phyloP scores from a whole-genome alignment of 2,797 vertebrate species.

The Notolepis coatsorum region DNA sequence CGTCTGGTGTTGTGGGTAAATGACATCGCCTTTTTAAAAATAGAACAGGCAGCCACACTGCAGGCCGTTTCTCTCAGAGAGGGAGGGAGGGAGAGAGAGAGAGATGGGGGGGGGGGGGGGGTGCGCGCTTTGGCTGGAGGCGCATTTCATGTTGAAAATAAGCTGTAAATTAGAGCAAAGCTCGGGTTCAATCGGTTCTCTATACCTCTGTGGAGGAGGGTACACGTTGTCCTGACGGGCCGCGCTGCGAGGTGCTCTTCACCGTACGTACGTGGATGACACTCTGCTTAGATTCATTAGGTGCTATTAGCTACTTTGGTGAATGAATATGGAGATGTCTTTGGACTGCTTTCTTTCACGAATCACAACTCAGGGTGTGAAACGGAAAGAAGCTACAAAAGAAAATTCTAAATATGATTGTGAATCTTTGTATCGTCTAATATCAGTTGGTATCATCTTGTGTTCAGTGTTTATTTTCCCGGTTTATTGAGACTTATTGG shows the following conservation, averaged over 20 bases:
- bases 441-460: too few relatives aligned
- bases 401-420: too few relatives aligned
- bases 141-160: slow-evolving; percentile 59
- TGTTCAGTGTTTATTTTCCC: too few relatives aligned
- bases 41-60: slow-evolving; percentile 68
- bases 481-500: too few relatives aligned
- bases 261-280: too few relatives aligned
- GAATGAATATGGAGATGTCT: too few relatives aligned
- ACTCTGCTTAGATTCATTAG: too few relatives aligned
- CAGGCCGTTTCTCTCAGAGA: slow-evolving; percentile 59
- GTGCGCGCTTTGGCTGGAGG: slow-evolving; percentile 20
- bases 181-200: slow-evolving; percentile 22
- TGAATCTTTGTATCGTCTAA: too few relatives aligned
- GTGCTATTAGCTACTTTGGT: too few relatives aligned
- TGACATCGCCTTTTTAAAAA: slow-evolving; percentile 81
- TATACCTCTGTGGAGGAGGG: slow-evolving; percentile 21
- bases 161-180: slow-evolving; percentile 44
- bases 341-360: too few relatives aligned
- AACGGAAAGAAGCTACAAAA: too few relatives aligned
- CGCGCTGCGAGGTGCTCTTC: neutral
- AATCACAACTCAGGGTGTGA: too few relatives aligned
- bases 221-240: slow-evolving; percentile 42
- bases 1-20: slow-evolving; percentile 75
- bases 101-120: neutral
- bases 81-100: slow-evolving; percentile 9